Conservation (phyloP, 2,888 invertebrate genomes). For the Orthosia gothica region DNA sequence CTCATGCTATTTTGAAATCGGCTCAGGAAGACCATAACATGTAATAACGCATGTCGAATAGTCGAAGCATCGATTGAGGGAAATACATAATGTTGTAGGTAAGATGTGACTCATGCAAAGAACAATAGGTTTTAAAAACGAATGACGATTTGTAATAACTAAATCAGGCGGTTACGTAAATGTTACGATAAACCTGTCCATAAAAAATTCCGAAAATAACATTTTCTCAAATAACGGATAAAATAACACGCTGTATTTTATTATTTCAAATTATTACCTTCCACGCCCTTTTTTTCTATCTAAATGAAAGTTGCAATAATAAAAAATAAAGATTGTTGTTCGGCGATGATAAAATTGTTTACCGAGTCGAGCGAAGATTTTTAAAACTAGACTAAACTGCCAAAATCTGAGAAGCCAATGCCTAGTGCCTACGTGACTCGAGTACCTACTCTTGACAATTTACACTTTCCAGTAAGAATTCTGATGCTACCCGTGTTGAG, state of each 20-base stretch:
- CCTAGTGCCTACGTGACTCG: background rate
- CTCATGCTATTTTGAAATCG: conserved; percentile 23
- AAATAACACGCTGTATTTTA: background rate
- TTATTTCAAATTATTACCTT: background rate
- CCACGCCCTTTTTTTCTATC: background rate
- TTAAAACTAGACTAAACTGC: background rate
- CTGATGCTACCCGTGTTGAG: background rate
- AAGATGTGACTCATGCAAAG: conserved; percentile 49
- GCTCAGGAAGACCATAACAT: conserved; percentile 14
- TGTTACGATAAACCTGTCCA: conserved; percentile 42
- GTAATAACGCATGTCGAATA: conserved; percentile 23
- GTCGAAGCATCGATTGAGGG: conserved; percentile 3
- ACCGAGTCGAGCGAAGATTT: background rate
- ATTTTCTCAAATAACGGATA: background rate
- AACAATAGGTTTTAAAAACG: conserved; percentile 60
- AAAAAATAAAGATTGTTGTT: too few species aligned
- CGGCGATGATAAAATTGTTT: background rate
- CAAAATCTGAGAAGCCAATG: conserved; percentile 13
- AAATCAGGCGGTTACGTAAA: conserved; percentile 36
- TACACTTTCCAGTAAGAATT: background rate
- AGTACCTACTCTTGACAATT: background rate
- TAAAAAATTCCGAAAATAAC: background rate
- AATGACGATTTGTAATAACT: conserved; percentile 40
- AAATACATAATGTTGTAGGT: conserved; percentile 24
- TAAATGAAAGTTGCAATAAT: background rate